These are phyloP conservation scores for Cynaeus angustus DNA, from an alignment of 2,888 invertebrate species.

Conservation along the genomic window DNA sequence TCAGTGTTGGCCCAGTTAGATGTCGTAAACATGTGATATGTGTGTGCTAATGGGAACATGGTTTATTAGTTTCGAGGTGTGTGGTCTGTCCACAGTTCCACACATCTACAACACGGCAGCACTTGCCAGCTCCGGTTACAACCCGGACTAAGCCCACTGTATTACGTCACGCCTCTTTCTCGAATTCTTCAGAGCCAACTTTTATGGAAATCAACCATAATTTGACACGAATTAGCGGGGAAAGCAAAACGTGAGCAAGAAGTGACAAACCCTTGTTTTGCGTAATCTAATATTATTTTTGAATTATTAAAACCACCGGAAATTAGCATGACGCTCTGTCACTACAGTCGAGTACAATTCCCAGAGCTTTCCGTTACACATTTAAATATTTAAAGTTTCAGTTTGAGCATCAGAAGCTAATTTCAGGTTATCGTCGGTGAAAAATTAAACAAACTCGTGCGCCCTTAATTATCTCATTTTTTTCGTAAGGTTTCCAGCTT, in stretches of 20 bases:
- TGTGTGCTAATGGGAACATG: slow-evolving; percentile 50
- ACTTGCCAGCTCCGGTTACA: slow-evolving; percentile 51
- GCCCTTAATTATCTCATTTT: slow-evolving; percentile 43
- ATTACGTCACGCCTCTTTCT: slow-evolving; percentile 53
- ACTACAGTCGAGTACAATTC: slow-evolving; percentile 32
- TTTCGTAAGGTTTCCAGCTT: slow-evolving; percentile 35
- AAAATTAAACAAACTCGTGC: slow-evolving; percentile 41
- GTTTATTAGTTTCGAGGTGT: slow-evolving; percentile 49
- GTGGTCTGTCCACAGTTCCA: slow-evolving; percentile 55
- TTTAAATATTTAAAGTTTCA: slow-evolving; percentile 42
- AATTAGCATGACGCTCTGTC: slow-evolving; percentile 35
- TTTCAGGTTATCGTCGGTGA: slow-evolving; percentile 37
- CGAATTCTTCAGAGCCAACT: slow-evolving; percentile 17
- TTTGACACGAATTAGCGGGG: slow-evolving; percentile 10
- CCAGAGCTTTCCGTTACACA: slow-evolving; percentile 34
- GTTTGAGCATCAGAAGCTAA: slow-evolving; percentile 20
- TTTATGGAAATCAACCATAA: neutral
- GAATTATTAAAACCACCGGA: slow-evolving; percentile 54
- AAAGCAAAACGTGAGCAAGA: slow-evolving; percentile 32
- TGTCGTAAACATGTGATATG: slow-evolving; percentile 48
- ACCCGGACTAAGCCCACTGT: slow-evolving; percentile 52
- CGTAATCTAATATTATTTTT: slow-evolving; percentile 59
- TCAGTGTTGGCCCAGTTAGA: slow-evolving; percentile 40
- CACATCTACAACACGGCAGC: slow-evolving; percentile 60
- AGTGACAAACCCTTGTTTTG: slow-evolving; percentile 62